Evolutionary conservation across 2,888 invertebrate genomes (phyloP), one percentile per base, ranked within the genome.

Genomic region (Saturnia japonica): DNA sequence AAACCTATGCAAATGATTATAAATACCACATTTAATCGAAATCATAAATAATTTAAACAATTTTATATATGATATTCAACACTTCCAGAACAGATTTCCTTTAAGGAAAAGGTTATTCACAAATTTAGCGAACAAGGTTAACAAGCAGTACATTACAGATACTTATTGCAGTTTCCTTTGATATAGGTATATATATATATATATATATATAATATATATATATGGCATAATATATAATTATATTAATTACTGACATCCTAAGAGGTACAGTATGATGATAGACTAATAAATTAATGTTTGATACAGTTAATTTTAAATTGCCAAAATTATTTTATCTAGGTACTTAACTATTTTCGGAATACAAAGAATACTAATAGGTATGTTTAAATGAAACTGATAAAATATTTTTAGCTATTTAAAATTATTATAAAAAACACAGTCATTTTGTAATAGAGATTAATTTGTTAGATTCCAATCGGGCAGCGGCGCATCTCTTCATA

Each of bases 401-500:
- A 51, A 51, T 6, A 51, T 19, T 1, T 43, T 43, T 7, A 51
- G 19, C 14, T 19, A 12, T n/a, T n/a, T n/a, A n/a, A n/a, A n/a
- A n/a, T 60, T 14, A 60, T 25, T 60, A 28, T 40, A 34, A n/a
- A n/a, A 64, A 51, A 51, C 45, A 64, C 51, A 64, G 19, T 67
- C 25, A 34, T 54, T 54, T 54, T 51, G 43, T 67, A 43, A 84
- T 82, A 79, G 82, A 79, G 82, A 82, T 80, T 83, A 78, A 82
- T 82, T 80, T 78, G 77, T 80, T 75, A 67, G 83, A 86, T 86
- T 78, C 74, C 73, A 82, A 87, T 86, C 83, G 78, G 82, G 84
- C 82, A 79, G 78, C 84, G 81, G 82, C 74, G 79, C 79, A 84
- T 83, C 85, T 86, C 83, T 86, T 80, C 83, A 82, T 83, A 84